A percentile compares a stretch with the other conserved stretches of the same genome.
phyloP scores from a whole-genome alignment of 2,797 vertebrate genomes.

The Falco novaeseelandiae region DNA sequence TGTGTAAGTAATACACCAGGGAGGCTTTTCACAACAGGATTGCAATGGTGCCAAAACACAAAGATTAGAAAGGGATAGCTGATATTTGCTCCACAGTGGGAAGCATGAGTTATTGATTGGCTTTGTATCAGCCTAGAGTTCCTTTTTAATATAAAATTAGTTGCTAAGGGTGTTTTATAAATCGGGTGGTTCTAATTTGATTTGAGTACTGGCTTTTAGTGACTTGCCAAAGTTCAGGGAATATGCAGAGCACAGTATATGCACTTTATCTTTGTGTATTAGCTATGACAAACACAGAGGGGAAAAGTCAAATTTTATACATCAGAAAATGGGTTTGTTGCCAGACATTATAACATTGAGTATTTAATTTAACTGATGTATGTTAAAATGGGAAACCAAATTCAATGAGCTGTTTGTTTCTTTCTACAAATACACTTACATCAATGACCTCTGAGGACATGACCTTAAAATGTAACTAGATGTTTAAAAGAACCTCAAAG shows the following conservation, averaged over 20 bases:
- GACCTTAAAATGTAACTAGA: conserved; percentile 71
- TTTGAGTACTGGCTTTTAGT: conserved; percentile 53
- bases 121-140: conserved; percentile 39
- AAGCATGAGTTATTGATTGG: conserved; percentile 40
- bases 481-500: conserved; percentile 68
- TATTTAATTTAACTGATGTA: conserved; percentile 70
- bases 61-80: neutral
- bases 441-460: conserved; percentile 70
- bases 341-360: conserved; percentile 43
- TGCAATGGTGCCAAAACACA: conserved; percentile 5
- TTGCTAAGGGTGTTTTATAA: conserved; percentile 59
- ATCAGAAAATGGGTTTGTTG: conserved; percentile 56
- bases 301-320: conserved; percentile 65
- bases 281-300: conserved; percentile 62
- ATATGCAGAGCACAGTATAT: conserved; percentile 49
- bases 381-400: conserved; percentile 65
- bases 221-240: conserved; percentile 61
- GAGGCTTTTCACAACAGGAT: neutral
- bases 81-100: conserved; percentile 38
- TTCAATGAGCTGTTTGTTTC: conserved; percentile 72
- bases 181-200: conserved; percentile 47
- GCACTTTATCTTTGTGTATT: conserved; percentile 64
- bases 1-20: neutral
- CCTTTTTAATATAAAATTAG: conserved; percentile 29
- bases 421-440: conserved; percentile 62